A percentile compares a stretch with the other conserved stretches of the same genome.
Conservation (phyloP, 2,797 vertebrate species). For the Catostomus latipinnis region DNA sequence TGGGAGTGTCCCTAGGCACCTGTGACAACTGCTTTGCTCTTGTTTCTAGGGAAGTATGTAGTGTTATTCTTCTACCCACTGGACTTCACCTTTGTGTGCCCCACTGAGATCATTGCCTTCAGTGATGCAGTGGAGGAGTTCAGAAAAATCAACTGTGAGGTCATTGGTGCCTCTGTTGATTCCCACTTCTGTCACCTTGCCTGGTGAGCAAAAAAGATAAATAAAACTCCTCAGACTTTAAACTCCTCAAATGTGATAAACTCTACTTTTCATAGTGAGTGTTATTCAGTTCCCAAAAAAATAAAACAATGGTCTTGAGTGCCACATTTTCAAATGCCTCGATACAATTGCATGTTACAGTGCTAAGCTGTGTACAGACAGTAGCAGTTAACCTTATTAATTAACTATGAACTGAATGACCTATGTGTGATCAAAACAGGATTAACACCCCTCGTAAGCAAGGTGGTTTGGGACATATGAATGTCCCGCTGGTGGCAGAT, state of each 20-base stretch:
- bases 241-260: too few species aligned
- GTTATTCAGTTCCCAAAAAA: background rate
- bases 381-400: background rate
- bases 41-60: constrained; percentile 88
- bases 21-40: background rate
- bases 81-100: constrained; percentile 98
- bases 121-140: constrained; percentile 93
- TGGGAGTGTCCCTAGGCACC: background rate
- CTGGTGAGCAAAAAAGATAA: constrained; percentile 79
- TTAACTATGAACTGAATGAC: background rate
- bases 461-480: constrained; percentile 92
- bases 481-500: constrained; percentile 92
- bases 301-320: too few species aligned
- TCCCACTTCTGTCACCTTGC: constrained; percentile 96
- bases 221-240: background rate
- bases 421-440: constrained; percentile 71
- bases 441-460: constrained; percentile 91
- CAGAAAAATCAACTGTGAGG: constrained; percentile 91
- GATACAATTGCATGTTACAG: background rate
- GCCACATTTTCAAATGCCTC: too few species aligned
- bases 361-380: background rate
- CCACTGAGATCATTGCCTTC: constrained; percentile 98
- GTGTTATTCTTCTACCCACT: constrained; percentile 98
- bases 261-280: background rate
- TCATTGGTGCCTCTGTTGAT: constrained; percentile 95